Evolutionary conservation across 2,888 invertebrate genomes (phyloP).

Genomic region (Apamea anceps): DNA sequence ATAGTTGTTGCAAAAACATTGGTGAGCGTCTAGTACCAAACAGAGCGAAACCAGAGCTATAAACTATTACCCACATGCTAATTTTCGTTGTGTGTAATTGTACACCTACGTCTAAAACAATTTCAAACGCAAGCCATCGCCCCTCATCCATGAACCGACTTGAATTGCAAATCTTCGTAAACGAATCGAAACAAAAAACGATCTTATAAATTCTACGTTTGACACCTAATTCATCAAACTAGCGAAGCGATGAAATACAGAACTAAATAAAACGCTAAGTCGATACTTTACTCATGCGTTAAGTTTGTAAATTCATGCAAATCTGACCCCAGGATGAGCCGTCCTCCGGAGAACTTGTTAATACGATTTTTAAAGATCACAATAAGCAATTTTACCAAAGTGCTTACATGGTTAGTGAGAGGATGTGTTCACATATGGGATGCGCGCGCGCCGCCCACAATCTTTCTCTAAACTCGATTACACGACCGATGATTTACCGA

Average conservation of each 20-base stretch:
- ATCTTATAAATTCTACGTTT: constrained; percentile 71
- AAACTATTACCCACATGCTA: constrained; percentile 89
- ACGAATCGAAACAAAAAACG: constrained; percentile 67
- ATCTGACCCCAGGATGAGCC: constrained; percentile 85
- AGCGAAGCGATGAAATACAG: constrained; percentile 72
- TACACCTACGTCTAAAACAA: constrained; percentile 81
- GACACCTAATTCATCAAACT: constrained; percentile 77
- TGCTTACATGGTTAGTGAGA: constrained; percentile 81
- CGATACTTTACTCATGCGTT: constrained; percentile 72
- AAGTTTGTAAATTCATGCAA: constrained; percentile 78
- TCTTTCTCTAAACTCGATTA: constrained; percentile 89
- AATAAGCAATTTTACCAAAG: constrained; percentile 76
- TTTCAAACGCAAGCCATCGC: constrained; percentile 83
- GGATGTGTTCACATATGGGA: constrained; percentile 86
- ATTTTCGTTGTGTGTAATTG: constrained; percentile 85
- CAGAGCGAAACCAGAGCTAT: constrained; percentile 88
- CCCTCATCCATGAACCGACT: constrained; percentile 82
- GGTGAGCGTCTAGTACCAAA: constrained; percentile 82
- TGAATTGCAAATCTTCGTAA: constrained; percentile 76
- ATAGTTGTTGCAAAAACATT: constrained; percentile 87
- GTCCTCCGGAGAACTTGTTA: constrained; percentile 82
- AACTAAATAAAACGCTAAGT: constrained; percentile 55
- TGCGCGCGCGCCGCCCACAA: constrained; percentile 86
- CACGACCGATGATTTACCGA: constrained; percentile 88
- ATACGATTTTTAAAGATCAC: constrained; percentile 60